Evolutionary conservation across 2,797 vertebrate species (phyloP).

Genomic region (Acanthurus leucopareius): DNA sequence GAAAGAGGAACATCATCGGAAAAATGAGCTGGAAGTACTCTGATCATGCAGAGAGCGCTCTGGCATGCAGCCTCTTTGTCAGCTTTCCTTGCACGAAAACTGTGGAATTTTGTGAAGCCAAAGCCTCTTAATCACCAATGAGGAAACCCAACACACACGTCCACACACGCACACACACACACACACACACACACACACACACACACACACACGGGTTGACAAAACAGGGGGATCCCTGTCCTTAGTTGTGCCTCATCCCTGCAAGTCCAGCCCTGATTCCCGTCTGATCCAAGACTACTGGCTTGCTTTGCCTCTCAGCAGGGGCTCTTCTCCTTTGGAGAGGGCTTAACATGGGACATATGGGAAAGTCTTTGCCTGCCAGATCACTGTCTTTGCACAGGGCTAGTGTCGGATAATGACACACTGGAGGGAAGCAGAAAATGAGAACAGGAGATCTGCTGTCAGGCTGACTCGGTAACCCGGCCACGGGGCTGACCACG

Average conservation of each 20-base stretch:
- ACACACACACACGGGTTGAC: conserved; percentile 30
- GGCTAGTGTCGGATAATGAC: conserved; percentile 67
- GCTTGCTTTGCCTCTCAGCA: conserved; percentile 62
- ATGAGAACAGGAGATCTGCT: conserved; percentile 59
- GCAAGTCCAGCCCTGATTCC: conserved; percentile 42
- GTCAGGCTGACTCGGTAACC: conserved; percentile 51
- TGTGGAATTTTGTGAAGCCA: conserved; percentile 56
- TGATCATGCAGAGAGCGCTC: conserved; percentile 19
- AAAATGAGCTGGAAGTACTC: not conserved
- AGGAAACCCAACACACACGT: not conserved
- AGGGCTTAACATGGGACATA: conserved; percentile 74
- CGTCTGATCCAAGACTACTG: conserved; percentile 57
- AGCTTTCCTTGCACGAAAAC: conserved; percentile 50
- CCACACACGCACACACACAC: conserved; percentile 1
- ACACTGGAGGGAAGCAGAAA: conserved; percentile 56
- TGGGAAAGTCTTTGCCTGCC: conserved; percentile 72
- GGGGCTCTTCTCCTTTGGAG: conserved; percentile 51
- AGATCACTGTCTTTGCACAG: conserved; percentile 60
- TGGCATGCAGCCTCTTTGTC: conserved; percentile 27
- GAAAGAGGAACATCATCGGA: not conserved
- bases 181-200: conserved; percentile 9
- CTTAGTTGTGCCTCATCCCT: conserved; percentile 42
- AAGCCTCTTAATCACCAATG: conserved; percentile 67
- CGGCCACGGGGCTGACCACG: conserved; percentile 36
- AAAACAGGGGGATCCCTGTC: conserved; percentile 63